These are phyloP conservation scores for Unio pictorum DNA, from an alignment of 2,888 invertebrate species.

Conservation along the genomic window DNA sequence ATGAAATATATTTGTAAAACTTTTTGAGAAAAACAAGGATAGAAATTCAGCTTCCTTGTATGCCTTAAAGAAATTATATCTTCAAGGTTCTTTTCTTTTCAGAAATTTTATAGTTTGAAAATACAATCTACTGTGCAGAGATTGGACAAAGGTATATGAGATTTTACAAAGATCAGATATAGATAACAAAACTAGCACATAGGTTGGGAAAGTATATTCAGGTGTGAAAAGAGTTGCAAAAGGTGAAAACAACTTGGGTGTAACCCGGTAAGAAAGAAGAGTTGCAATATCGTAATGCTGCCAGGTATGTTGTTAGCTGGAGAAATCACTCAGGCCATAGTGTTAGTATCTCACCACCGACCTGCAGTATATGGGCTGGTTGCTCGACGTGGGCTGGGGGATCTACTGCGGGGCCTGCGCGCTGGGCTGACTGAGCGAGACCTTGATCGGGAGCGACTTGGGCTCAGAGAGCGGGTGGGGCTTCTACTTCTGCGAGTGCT, in stretches of 20 bases:
- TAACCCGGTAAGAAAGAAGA: constrained; percentile 3
- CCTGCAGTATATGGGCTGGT: constrained; percentile 25
- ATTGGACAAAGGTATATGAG: no score
- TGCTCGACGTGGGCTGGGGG: constrained; percentile 51
- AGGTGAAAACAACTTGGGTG: no score
- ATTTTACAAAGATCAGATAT: no score
- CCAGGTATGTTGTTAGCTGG: neutral
- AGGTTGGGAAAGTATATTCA: constrained; percentile 1
- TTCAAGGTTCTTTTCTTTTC: no score
- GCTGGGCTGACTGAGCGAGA: constrained; percentile 59
- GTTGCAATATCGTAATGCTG: neutral
- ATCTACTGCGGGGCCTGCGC: constrained; percentile 59
- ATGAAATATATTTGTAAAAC: no score
- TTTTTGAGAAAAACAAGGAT: no score
- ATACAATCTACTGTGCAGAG: no score
- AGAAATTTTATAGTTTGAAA: no score
- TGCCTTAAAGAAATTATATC: no score
- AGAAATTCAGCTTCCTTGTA: no score
- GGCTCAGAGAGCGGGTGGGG: constrained; percentile 53
- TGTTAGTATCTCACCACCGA: constrained; percentile 16
- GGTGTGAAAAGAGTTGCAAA: constrained; percentile 1
- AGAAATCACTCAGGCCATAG: neutral
- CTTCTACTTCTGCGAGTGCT: constrained; percentile 60
- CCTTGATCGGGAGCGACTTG: constrained; percentile 52
- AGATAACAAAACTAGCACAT: no score